Evolutionary conservation across 2,888 invertebrate species (phyloP).

Genomic region (Meliscaeva auricollis): DNA sequence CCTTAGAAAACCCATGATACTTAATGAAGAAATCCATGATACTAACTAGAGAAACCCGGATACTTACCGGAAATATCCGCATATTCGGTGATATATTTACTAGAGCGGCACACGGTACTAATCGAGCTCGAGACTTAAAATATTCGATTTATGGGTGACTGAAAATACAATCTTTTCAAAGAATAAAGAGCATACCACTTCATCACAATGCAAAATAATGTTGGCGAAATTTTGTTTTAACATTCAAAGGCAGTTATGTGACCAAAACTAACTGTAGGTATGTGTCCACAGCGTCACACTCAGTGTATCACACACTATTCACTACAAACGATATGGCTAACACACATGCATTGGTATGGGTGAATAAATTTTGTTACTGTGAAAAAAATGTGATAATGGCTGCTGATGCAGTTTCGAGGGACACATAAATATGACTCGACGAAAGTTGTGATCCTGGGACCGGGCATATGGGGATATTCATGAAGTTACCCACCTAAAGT

Average conservation of each 20-base stretch:
- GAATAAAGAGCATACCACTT: no score
- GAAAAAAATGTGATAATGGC: slow-evolving; percentile 71
- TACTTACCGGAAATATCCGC: no score
- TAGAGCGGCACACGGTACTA: no score
- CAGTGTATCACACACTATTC: not conserved
- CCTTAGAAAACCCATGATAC: no score
- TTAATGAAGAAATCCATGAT: no score
- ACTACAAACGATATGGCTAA: not conserved
- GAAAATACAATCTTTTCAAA: no score
- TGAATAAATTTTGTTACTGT: slow-evolving; percentile 50
- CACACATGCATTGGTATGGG: slow-evolving; percentile 45
- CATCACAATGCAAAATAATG: no score
- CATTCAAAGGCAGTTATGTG: slow-evolving; percentile 18
- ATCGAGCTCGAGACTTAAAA: no score
- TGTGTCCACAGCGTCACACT: not conserved
- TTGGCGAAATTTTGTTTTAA: slow-evolving; percentile 15
- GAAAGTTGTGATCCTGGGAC: slow-evolving; percentile 49
- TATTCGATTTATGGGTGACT: no score
- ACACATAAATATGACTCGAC: slow-evolving; percentile 66
- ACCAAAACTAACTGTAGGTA: slow-evolving; percentile 21
- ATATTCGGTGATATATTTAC: no score
- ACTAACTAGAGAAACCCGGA: no score
- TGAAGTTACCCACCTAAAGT: not conserved
- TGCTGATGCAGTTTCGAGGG: slow-evolving; percentile 67
- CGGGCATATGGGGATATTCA: not conserved